phyloP scores from a whole-genome alignment of 2,797 vertebrate genomes.

The Bryconaethiops microstoma region DNA sequence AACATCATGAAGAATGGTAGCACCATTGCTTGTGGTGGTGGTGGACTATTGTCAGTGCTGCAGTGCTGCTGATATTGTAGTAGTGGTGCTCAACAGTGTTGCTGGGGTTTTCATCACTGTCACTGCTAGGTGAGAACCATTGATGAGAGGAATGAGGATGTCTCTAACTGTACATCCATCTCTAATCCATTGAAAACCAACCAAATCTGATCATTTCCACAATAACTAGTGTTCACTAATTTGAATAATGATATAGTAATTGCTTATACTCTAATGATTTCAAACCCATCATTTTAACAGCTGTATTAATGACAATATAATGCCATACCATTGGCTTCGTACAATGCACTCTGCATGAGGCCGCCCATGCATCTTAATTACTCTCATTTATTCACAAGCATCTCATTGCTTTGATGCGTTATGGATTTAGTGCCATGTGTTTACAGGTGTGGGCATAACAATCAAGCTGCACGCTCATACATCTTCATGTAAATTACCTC shows the following conservation, averaged over 20 bases:
- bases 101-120: too few relatives aligned
- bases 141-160: too few relatives aligned
- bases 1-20: too few relatives aligned
- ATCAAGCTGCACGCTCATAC: not conserved
- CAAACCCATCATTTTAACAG: not conserved
- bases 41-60: too few relatives aligned
- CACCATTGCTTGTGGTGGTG: too few relatives aligned
- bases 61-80: too few relatives aligned
- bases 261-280: not conserved
- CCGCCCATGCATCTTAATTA: slow-evolving; percentile 9
- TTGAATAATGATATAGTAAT: slow-evolving; percentile 18
- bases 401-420: not conserved
- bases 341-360: not conserved
- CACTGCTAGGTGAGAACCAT: too few relatives aligned
- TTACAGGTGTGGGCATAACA: slow-evolving; percentile 1
- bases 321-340: not conserved
- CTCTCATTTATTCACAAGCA: not conserved
- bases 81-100: too few relatives aligned
- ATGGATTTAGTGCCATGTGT: slow-evolving; percentile 7
- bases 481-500: not conserved
- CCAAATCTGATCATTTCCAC: not conserved
- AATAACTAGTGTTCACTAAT: not conserved
- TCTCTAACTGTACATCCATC: too few relatives aligned
- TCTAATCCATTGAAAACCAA: not conserved
- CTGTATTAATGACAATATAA: not conserved